phyloP scores from a whole-genome alignment of 2,888 invertebrate genomes.

The Ophioninae sp. region DNA sequence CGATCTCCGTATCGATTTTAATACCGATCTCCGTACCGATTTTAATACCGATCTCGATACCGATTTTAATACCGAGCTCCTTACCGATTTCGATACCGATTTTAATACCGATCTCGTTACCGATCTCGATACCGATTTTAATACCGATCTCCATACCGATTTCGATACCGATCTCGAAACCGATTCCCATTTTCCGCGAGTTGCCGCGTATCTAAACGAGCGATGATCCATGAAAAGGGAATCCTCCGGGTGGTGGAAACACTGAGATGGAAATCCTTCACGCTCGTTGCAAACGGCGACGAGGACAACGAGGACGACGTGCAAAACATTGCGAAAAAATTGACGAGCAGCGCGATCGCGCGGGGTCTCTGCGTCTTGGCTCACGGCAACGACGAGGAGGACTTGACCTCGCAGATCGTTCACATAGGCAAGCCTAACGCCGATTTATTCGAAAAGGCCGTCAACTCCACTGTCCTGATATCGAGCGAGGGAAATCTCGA shows the following conservation, averaged over 20 bases:
- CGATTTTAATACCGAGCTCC: too few relatives aligned
- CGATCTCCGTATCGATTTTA: too few relatives aligned
- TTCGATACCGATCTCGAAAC: too few relatives aligned
- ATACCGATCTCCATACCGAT: too few relatives aligned
- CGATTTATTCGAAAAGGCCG: slow-evolving; percentile 68
- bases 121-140: too few relatives aligned
- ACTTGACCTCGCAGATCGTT: slow-evolving; percentile 73
- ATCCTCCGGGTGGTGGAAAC: slow-evolving; percentile 73
- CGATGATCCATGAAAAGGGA: slow-evolving; percentile 66
- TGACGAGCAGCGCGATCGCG: slow-evolving; percentile 73
- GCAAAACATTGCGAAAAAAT: slow-evolving; percentile 75
- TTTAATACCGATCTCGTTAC: too few relatives aligned
- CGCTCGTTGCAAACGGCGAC: slow-evolving; percentile 70
- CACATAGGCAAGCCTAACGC: slow-evolving; percentile 74
- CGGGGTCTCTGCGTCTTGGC: slow-evolving; percentile 75
- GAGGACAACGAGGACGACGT: slow-evolving; percentile 73
- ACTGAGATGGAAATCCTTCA: slow-evolving; percentile 78
- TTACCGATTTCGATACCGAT: too few relatives aligned
- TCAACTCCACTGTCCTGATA: slow-evolving; percentile 73
- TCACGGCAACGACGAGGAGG: slow-evolving; percentile 72
- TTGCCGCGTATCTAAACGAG: not conserved
- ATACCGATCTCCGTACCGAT: too few relatives aligned
- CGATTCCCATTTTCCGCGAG: too few relatives aligned
- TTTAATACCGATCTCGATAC: too few relatives aligned
- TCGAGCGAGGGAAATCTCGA: slow-evolving; percentile 75